These are phyloP conservation scores for Cerceris ruficornis DNA, from an alignment of 2,888 invertebrate genomes.

Conservation along the genomic window DNA sequence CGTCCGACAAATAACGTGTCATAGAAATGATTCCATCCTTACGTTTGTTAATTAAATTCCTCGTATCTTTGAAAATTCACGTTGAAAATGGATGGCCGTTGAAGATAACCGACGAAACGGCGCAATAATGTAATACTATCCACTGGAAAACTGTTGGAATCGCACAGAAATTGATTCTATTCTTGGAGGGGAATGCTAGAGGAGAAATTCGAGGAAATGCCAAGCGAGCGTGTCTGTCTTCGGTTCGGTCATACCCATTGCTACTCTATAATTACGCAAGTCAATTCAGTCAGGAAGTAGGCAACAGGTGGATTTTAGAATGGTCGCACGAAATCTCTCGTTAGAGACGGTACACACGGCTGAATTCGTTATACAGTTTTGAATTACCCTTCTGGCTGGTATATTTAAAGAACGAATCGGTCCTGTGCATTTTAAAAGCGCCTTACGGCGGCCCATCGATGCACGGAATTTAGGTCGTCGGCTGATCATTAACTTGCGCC, in stretches of 20 bases:
- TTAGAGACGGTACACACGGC: constrained; percentile 43
- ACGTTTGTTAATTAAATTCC: too few species aligned
- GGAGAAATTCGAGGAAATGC: background rate
- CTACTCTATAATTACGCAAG: constrained; percentile 51
- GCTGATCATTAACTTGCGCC: constrained; percentile 38
- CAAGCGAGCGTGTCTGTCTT: background rate
- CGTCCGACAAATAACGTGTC: too few species aligned
- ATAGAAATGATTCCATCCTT: too few species aligned
- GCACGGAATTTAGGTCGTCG: constrained; percentile 32
- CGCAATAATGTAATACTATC: too few species aligned
- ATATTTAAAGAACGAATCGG: constrained; percentile 33
- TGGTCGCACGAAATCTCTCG: constrained; percentile 33
- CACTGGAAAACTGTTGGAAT: too few species aligned
- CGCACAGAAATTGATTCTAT: background rate
- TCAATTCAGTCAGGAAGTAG: constrained; percentile 51
- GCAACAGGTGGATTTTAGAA: constrained; percentile 63
- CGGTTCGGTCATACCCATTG: constrained; percentile 36
- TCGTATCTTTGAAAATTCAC: too few species aligned
- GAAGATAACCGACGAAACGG: too few species aligned
- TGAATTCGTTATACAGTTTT: constrained; percentile 39
- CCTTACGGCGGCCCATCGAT: constrained; percentile 32
- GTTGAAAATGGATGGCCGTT: too few species aligned
- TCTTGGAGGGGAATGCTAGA: background rate
- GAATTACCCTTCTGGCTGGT: constrained; percentile 28
- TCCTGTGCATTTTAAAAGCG: constrained; percentile 15